Evolutionary conservation across 2,888 invertebrate genomes (phyloP), one percentile per base, ranked within the genome.

Genomic region (Apodemia arnacis): DNA sequence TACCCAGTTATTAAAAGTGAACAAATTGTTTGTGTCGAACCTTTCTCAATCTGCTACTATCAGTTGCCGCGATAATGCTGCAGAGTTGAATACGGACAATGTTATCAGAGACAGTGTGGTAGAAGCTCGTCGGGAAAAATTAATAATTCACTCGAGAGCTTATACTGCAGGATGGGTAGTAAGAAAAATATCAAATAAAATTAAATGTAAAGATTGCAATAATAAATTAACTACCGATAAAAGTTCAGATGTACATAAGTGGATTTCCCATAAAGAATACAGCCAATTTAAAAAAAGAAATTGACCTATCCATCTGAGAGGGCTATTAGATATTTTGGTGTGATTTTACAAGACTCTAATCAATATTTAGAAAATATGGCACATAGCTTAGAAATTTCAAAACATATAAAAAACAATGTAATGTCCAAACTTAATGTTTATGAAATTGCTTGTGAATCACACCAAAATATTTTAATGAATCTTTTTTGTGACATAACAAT

Each of bases 71-170:
- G 10, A 78, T 38, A 74, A 83, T 49, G 4, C 4, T 83, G 18
- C 84, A 88, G n/a, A 38, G 70, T 15, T 75, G 10, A 15, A 41
- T 38, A 72, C 11, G n/a, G 31, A 66, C 8, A 63, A 69, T 49
- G 11, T 31, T 10, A 1, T 27, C 13, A 49, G 15, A 10, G 54
- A 38, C 7, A 21, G 24, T 13, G 24, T 15, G 8, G 34, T 24
- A 66, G 21, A 34, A 38, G 27, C 8, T 24, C n/a, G 85, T 13
- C 82, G 70, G 72, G 90, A 94, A 81, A 81, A 89, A 59, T 49
- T 90, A n/a, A 87, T 86, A 76, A 75, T 93, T 1, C 93, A 94
- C 76, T 92, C 94, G 63, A 83, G 90, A 10, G 91, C 91, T 18
- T 91, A 93, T 76, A 91, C 91, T 31, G 82, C 89, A 21, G 92